phyloP scores from a whole-genome alignment of 2,113 vertebrate species.

The Sander vitreus region DNA sequence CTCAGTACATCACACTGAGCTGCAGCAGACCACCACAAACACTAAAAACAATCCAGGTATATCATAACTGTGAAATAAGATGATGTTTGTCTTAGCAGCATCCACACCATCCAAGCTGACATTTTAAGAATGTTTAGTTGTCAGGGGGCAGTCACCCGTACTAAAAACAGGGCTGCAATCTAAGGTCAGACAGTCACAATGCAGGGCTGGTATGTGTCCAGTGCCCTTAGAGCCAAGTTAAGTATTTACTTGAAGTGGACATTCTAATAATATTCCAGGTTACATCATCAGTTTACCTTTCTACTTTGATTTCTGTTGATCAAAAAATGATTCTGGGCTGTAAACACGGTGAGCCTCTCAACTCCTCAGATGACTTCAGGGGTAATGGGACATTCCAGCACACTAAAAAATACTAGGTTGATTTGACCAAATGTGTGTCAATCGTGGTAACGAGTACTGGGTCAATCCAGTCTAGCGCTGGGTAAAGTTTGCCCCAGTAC shows the following conservation, averaged over 20 bases:
- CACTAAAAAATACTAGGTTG: no score
- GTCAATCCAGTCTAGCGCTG: no score
- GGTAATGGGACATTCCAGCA: background rate
- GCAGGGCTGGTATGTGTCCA: slow-evolving; percentile 12
- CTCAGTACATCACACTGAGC: slow-evolving; percentile 31
- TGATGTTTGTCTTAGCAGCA: slow-evolving; percentile 29
- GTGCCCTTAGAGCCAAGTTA: background rate
- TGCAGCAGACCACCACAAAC: slow-evolving; percentile 19
- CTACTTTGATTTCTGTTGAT: background rate
- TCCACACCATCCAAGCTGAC: slow-evolving; percentile 21
- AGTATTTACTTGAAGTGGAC: slow-evolving; percentile 2
- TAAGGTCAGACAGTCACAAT: slow-evolving; percentile 6
- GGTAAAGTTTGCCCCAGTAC: no score
- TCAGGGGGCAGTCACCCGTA: background rate
- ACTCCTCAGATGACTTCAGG: slow-evolving; percentile 3
- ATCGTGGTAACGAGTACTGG: no score
- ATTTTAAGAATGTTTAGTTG: slow-evolving; percentile 42
- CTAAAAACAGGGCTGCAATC: background rate
- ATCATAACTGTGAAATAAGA: slow-evolving; percentile 23
- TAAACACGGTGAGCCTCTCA: background rate
- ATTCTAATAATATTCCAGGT: background rate
- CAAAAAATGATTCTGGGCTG: background rate
- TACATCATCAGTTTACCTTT: background rate
- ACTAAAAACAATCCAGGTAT: slow-evolving; percentile 20
- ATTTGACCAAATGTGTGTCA: no score